Percentiles rank a stretch among this genome's conserved stretches.
Conservation (phyloP, 2,888 invertebrate species). For the Nephrocerus scutellatus region DNA sequence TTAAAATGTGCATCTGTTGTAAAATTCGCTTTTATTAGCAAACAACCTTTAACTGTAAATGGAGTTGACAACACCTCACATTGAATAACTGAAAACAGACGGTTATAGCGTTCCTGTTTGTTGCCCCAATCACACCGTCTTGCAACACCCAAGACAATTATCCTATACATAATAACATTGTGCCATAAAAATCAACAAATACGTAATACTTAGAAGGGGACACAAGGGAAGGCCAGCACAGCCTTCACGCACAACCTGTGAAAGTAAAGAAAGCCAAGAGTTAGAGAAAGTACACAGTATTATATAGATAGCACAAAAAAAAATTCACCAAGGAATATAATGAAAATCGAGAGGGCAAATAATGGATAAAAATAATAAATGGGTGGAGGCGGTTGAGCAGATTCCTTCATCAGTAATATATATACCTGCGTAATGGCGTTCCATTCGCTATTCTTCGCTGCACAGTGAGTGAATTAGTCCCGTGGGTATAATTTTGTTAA, state of each 20-base stretch:
- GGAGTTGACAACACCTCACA: too few relatives aligned
- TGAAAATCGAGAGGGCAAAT: constrained; percentile 12
- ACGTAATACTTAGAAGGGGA: too few relatives aligned
- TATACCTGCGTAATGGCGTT: constrained; percentile 11
- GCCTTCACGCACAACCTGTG: too few relatives aligned
- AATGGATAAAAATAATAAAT: constrained; percentile 30
- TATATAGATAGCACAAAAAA: constrained; percentile 2
- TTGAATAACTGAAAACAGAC: too few relatives aligned
- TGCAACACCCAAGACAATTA: constrained; percentile 34
- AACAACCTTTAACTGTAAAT: too few relatives aligned
- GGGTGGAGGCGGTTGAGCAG: constrained; percentile 24
- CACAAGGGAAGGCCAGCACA: too few relatives aligned
- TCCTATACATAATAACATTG: constrained; percentile 37
- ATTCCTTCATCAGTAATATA: constrained; percentile 17
- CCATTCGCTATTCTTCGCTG: constrained; percentile 29
- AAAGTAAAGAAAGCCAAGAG: too few relatives aligned
- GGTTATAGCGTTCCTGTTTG: too few relatives aligned
- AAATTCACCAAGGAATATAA: constrained; percentile 17
- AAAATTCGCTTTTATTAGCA: too few relatives aligned
- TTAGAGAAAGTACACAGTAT: too few relatives aligned
- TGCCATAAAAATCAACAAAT: constrained; percentile 44
- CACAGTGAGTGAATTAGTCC: constrained; percentile 43
- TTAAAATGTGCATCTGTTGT: too few relatives aligned
- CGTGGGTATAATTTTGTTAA: constrained; percentile 47
- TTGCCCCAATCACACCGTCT: too few relatives aligned